These are phyloP conservation scores for Pycnonotus jocosus DNA, from an alignment of 2,113 vertebrate species.

Conservation along the genomic window DNA sequence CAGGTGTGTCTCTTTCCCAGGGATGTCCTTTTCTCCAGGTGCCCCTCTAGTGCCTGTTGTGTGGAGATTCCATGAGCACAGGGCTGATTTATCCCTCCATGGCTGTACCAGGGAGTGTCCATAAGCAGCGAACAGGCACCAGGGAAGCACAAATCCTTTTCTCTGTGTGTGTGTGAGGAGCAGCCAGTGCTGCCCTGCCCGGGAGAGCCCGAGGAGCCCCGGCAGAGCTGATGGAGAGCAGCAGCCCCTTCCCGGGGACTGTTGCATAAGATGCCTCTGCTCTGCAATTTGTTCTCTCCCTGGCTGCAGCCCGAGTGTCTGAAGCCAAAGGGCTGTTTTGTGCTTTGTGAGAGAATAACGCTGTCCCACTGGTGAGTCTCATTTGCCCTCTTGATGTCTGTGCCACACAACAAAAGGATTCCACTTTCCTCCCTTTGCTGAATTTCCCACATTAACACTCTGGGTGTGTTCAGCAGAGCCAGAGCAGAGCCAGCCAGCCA, in stretches of 20 bases:
- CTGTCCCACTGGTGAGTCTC: neutral
- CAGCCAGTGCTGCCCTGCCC: accelerated
- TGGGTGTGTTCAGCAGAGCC: slow-evolving; percentile 21
- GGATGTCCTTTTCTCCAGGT: neutral
- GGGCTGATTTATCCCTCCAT: neutral
- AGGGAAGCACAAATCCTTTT: accelerated
- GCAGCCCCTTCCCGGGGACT: neutral
- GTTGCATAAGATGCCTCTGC: neutral
- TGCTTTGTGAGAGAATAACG: neutral
- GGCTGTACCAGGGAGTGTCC: neutral
- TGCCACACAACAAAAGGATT: too few relatives aligned
- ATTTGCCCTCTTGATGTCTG: neutral
- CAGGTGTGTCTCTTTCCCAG: neutral
- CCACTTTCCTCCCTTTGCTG: neutral
- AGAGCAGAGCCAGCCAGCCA: slow-evolving; percentile 36
- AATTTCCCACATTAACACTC: slow-evolving; percentile 30
- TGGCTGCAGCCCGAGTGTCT: neutral
- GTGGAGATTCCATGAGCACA: neutral
- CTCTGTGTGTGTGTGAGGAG: neutral
- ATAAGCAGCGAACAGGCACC: neutral
- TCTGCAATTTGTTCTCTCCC: neutral
- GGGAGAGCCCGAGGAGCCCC: neutral
- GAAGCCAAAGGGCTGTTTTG: neutral
- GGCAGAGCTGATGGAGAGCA: neutral
- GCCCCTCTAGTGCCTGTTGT: accelerated